phyloP scores from a whole-genome alignment of 2,113 vertebrate species.

The Acrocephalus arundinaceus region DNA sequence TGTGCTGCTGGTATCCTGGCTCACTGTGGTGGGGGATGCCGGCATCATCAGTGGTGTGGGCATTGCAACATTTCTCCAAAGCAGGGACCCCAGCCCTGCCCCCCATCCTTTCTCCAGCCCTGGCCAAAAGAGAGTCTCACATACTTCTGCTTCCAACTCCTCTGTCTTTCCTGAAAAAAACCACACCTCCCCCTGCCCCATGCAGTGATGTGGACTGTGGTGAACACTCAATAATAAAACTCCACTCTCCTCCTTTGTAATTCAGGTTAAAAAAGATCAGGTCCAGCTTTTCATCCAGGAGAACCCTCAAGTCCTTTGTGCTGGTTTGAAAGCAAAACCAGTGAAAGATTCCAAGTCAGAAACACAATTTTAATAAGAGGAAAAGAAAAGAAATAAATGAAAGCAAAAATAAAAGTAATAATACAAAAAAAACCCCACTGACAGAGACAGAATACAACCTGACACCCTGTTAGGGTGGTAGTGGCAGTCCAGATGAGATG shows the following conservation, averaged over 20 bases:
- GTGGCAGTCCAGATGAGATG: no score
- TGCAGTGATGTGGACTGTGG: neutral
- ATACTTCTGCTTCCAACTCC: neutral
- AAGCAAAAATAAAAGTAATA: no score
- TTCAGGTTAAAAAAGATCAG: neutral
- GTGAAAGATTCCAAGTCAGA: no score
- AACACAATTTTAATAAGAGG: no score
- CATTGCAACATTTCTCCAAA: neutral
- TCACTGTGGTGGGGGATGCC: accelerated
- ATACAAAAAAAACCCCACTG: no score
- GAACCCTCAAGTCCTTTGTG: neutral
- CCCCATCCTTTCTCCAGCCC: neutral
- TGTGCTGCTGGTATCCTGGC: neutral
- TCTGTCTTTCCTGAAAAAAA: neutral
- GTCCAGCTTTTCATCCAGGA: neutral
- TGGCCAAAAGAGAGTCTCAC: neutral
- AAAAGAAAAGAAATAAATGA: no score
- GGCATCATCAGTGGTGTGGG: accelerated
- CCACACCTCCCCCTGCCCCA: neutral
- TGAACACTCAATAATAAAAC: neutral
- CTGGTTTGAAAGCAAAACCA: no score
- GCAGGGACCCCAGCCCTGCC: neutral
- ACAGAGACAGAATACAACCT: no score
- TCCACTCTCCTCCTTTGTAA: neutral
- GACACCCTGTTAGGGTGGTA: no score